Evolutionary conservation across 2,888 invertebrate species (phyloP).

Genomic region (Rotaria socialis): DNA sequence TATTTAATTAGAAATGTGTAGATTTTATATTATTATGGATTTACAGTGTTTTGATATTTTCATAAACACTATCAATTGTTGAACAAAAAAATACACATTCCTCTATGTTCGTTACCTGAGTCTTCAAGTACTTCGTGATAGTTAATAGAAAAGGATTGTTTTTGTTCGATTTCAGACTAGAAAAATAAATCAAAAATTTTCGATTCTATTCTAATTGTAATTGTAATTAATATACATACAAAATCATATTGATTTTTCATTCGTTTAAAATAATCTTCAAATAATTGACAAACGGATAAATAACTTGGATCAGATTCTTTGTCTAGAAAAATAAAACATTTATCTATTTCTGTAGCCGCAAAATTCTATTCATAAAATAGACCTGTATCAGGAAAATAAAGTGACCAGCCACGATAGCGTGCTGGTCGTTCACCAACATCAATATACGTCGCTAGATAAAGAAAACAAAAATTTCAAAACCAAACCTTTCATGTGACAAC

Average conservation of each 20-base stretch:
- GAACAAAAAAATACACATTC: too few species aligned
- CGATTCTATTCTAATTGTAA: not conserved
- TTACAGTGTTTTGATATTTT: too few species aligned
- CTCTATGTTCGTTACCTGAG: not conserved
- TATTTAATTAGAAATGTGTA: not conserved
- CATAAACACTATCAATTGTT: too few species aligned
- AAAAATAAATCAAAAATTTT: not conserved
- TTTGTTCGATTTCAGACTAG: slow-evolving; percentile 4
- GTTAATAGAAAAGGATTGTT: not conserved
- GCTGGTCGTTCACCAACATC: slow-evolving; percentile 5
- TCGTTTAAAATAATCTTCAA: slow-evolving; percentile 29
- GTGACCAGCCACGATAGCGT: slow-evolving; percentile 30
- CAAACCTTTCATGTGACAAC: too few species aligned
- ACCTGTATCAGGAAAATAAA: slow-evolving; percentile 35
- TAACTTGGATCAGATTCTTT: slow-evolving; percentile 30
- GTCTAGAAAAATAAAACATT: not conserved
- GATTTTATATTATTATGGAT: too few species aligned
- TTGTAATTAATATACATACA: not conserved
- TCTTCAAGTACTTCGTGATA: not conserved
- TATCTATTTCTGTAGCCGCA: not conserved
- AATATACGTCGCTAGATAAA: not conserved
- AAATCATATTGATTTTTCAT: not conserved
- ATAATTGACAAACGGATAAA: slow-evolving; percentile 21
- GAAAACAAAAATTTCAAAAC: not conserved
- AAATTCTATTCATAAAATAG: not conserved